Conservation (phyloP, 2,888 invertebrate species). For the Coremacera marginata region DNA sequence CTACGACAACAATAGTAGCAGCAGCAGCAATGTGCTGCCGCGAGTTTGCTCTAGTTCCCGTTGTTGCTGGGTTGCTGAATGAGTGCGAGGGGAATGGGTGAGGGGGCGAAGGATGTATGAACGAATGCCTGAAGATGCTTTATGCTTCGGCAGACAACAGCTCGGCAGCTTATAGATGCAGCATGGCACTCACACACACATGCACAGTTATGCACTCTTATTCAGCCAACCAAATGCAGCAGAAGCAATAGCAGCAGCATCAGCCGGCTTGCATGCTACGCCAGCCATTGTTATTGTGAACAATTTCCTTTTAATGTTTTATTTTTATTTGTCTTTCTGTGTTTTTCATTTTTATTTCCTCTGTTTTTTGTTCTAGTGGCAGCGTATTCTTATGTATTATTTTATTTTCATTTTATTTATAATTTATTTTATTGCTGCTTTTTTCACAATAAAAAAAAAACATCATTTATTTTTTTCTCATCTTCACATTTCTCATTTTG, state of each 20-base stretch:
- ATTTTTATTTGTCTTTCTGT: too few relatives aligned
- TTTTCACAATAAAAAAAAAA: too few relatives aligned
- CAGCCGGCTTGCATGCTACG: conserved; percentile 3
- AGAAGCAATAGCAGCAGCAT: not conserved
- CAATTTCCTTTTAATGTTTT: too few relatives aligned
- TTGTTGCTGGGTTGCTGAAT: not conserved
- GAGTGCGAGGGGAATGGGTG: not conserved
- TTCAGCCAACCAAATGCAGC: not conserved
- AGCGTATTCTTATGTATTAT: not conserved
- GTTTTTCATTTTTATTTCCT: too few relatives aligned
- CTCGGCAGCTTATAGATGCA: not conserved
- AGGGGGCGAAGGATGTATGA: too few relatives aligned
- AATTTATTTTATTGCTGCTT: too few relatives aligned
- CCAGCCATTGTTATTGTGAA: not conserved
- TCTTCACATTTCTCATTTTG: not conserved
- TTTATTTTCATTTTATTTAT: not conserved
- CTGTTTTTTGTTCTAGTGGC: not conserved
- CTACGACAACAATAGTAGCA: not conserved
- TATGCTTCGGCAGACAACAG: too few relatives aligned
- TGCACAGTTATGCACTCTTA: not conserved
- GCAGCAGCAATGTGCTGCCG: conserved; percentile 10
- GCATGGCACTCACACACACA: not conserved
- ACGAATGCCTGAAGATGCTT: too few relatives aligned
- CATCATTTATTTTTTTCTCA: too few relatives aligned
- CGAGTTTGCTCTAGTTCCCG: conserved; percentile 22